Base-by-base conservation (phyloP, 2,797 vertebrate species). In the Taenioides sp. region DNA sequence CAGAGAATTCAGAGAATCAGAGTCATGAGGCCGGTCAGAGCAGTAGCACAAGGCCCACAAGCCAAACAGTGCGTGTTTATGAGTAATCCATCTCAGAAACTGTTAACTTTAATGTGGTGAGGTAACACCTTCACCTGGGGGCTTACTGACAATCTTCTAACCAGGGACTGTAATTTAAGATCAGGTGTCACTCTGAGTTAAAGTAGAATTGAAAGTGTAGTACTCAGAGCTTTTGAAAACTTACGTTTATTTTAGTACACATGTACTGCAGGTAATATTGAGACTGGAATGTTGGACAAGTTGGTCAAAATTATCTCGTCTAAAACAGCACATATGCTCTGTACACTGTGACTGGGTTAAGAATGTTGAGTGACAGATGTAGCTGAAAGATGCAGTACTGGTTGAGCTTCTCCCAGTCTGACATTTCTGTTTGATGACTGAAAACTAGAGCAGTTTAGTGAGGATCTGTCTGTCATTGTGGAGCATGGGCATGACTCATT, bases 381-480 rank as follows among this genome's bases (percentile, higher is more conserved):
- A 74, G 34, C 14, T 50, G 27, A 59, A 22, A 54, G 67, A 83
- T 63, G 28, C 17, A 20, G 3, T 31, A 78, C 71, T 76, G 4
- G 25, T 80, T 22, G 18, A 11, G 58, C 66, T 89, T 88, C 87
- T 77, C 72, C 70, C 11, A 58, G 5, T 79, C 73, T 75, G 64
- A 80, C 76, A 83, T 86, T 76, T 78, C 50, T 25, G 16, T 0
- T 4, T 47, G 67, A 28, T 84, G 74, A 83, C 4, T 27, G 1
- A 61, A 59, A 75, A 84, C 17, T 75, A 69, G 79, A 70, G 74
- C 69, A 83, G 75, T 71, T 49, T 69, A 16, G 65, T 20, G 62
- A 25, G 64, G 31, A 17, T 0, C 2, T n/a, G 2, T 64, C 47
- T 65, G 67, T 54, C 20, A 27, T 7, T 2, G 6, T 11, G 34